Conservation (phyloP, 2,797 vertebrate genomes). For the Alfaro cultratus region DNA sequence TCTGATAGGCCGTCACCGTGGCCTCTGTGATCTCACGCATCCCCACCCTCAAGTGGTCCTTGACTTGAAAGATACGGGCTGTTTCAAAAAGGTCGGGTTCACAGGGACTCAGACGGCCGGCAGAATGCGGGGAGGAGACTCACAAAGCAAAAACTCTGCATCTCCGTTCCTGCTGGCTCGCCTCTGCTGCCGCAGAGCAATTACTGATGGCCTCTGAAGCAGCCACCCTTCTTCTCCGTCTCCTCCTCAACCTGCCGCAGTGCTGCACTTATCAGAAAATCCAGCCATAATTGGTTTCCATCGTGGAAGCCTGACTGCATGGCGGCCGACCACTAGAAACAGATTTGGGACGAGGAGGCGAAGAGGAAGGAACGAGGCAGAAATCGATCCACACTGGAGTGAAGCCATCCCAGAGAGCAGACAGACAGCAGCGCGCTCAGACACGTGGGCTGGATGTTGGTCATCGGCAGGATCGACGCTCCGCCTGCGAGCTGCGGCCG, state of each 20-base stretch:
- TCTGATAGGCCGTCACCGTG: constrained; percentile 23
- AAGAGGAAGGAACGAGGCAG: constrained; percentile 5
- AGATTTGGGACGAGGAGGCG: constrained; percentile 23
- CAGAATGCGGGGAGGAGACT: not conserved
- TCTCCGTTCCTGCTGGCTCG: constrained; percentile 23
- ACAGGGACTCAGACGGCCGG: constrained; percentile 24
- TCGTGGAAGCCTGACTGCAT: constrained; percentile 39
- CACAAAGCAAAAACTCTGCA: constrained; percentile 18
- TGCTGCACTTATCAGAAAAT: constrained; percentile 50
- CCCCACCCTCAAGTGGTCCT: constrained; percentile 32
- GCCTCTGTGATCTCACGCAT: constrained; percentile 27
- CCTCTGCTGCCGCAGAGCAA: constrained; percentile 59
- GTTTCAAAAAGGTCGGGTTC: constrained; percentile 17
- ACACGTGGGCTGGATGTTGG: constrained; percentile 26
- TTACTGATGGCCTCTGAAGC: constrained; percentile 52
- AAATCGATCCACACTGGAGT: constrained; percentile 20
- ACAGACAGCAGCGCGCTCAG: constrained; percentile 26
- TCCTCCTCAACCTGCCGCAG: constrained; percentile 50
- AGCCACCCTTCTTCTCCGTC: constrained; percentile 44
- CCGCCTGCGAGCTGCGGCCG: constrained; percentile 7
- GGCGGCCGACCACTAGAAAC: constrained; percentile 31
- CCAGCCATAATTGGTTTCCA: constrained; percentile 56
- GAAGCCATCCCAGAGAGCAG: constrained; percentile 44
- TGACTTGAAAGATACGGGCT: constrained; percentile 31
- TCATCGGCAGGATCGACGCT: constrained; percentile 16